Evolutionary conservation across 2,113 vertebrate species (phyloP), one percentile per base, ranked within the genome.

Genomic region (Cynoglossus semilaevis): DNA sequence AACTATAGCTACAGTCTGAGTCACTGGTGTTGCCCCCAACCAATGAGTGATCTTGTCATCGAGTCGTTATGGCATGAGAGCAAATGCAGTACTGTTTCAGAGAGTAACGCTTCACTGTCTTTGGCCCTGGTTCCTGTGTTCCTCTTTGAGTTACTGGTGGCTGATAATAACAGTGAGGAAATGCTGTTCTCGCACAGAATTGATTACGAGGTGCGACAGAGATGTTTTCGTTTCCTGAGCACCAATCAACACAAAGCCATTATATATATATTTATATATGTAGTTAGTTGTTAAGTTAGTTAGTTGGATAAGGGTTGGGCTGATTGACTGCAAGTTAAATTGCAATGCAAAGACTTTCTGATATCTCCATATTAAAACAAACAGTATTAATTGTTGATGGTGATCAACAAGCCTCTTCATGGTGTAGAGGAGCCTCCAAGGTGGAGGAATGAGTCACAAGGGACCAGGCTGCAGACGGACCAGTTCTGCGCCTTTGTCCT

Each of bases 391-490:
- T n/a, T n/a, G n/a, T n/a, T n/a, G n/a, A n/a, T n/a, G n/a, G n/a
- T n/a, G n/a, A n/a, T n/a, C n/a, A n/a, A n/a, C n/a, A n/a, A n/a
- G n/a, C n/a, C n/a, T n/a, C n/a, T n/a, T n/a, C n/a, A n/a, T n/a
- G n/a, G n/a, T n/a, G n/a, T n/a, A n/a, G n/a, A n/a, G n/a, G n/a
- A n/a, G n/a, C n/a, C n/a, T n/a, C 22, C 2, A 29, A 42, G 62
- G 34, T 51, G n/a, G 15, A 48, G 36, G 19, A 50, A 66, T 69
- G 58, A 49, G 43, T 40, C 52, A 54, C 42, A 69, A 67, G 47
- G 22, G 6, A 72, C 74, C 56, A 56, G 56, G 70, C 61, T 70
- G 79, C 79, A 70, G 70, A 70, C 61, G 29, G 49, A 78, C 76
- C 81, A 83, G 51, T 34, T n/a, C 53, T 64, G 51, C 48, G 52